Percentiles rank a stretch among this genome's conserved stretches.
Evolutionary conservation across 2,888 invertebrate genomes (phyloP).

Genomic region (Scaptomyza caliginosa): DNA sequence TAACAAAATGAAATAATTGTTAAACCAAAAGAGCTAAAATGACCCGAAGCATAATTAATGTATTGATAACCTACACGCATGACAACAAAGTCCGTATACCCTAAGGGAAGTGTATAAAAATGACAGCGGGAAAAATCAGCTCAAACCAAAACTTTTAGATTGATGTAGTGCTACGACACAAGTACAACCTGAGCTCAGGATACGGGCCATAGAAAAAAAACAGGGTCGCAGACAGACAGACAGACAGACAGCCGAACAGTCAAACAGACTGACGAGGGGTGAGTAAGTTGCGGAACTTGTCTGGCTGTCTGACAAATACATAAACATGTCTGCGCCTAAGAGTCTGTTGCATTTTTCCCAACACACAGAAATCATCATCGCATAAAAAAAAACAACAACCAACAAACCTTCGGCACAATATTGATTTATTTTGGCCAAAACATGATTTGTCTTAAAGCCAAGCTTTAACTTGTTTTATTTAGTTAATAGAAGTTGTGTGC

Average conservation of each 20-base stretch:
- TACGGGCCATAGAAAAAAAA: conserved; percentile 29
- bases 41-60: too few species aligned
- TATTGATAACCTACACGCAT: too few species aligned
- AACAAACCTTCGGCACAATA: conserved; percentile 19
- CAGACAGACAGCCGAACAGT: conserved; percentile 27
- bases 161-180: conserved; percentile 8
- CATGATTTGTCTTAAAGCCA: conserved; percentile 4
- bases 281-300: conserved; percentile 50
- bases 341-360: conserved; percentile 67
- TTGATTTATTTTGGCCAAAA: conserved; percentile 34
- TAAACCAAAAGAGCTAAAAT: too few species aligned
- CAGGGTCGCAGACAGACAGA: conserved; percentile 50
- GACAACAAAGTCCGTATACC: neutral
- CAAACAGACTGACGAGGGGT: conserved; percentile 21
- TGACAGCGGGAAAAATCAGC: conserved; percentile 22
- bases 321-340: conserved; percentile 78
- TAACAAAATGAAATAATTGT: too few species aligned
- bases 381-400: neutral
- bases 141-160: conserved; percentile 26
- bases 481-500: too few species aligned
- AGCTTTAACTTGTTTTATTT: conserved; percentile 11
- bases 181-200: conserved; percentile 42
- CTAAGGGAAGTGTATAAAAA: conserved; percentile 23
- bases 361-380: neutral
- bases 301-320: conserved; percentile 66